Evolutionary conservation across 2,113 vertebrate species (phyloP).

Genomic region (Leucosticte australis): DNA sequence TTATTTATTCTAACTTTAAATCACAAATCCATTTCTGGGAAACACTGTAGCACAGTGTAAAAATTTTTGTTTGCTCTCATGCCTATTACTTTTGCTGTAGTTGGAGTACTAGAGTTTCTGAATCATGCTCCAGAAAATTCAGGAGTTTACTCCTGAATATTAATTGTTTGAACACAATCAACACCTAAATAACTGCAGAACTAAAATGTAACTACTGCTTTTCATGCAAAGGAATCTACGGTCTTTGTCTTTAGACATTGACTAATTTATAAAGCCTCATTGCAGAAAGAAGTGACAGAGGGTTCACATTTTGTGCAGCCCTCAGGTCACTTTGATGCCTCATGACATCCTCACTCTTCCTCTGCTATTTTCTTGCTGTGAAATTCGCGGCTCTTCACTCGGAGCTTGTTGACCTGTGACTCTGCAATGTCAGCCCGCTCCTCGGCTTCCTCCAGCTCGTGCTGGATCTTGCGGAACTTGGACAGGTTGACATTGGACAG

Average conservation of each 20-base stretch:
- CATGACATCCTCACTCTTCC: too few species aligned
- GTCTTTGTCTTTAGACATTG: neutral
- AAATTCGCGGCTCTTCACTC: too few species aligned
- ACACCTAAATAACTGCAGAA: neutral
- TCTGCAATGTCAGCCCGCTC: conserved; percentile 41
- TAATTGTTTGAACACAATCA: neutral
- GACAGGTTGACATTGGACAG: conserved; percentile 72
- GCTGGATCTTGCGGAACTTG: conserved; percentile 78
- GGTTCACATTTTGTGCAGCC: too few species aligned
- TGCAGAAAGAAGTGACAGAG: neutral
- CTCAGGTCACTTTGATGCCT: too few species aligned
- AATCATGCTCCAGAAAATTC: neutral
- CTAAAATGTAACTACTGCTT: neutral
- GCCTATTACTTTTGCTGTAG: neutral
- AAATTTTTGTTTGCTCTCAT: neutral
- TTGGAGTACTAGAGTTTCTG: neutral
- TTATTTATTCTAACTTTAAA: neutral
- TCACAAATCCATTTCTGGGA: neutral
- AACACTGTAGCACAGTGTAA: neutral
- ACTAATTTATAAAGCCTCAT: neutral
- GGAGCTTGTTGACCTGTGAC: too few species aligned
- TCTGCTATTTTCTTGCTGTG: too few species aligned
- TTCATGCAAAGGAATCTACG: neutral
- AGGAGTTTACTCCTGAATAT: neutral
- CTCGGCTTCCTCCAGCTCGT: conserved; percentile 79